These are phyloP conservation scores for Salvelinus sp. DNA, from an alignment of 2,113 vertebrate species.

Conservation along the genomic window DNA sequence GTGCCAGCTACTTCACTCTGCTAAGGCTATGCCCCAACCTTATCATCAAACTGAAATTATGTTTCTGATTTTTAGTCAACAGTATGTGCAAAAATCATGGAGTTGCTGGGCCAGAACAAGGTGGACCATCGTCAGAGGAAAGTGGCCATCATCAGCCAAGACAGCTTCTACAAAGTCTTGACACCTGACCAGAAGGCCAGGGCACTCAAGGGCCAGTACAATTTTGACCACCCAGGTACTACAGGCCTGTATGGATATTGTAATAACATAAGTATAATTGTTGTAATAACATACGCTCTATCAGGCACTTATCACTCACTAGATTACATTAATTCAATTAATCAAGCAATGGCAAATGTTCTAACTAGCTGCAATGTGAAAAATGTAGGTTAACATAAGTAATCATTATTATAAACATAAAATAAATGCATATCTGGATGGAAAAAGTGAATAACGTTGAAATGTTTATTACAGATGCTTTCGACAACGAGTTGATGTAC, in stretches of 20 bases:
- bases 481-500: slow-evolving; percentile 93
- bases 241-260: no score
- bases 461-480: slow-evolving; percentile 80
- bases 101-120: slow-evolving; percentile 94
- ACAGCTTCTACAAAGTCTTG: slow-evolving; percentile 92
- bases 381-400: no score
- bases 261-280: background rate
- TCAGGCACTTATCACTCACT: no score
- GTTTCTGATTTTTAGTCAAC: slow-evolving; percentile 80
- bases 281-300: background rate
- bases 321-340: no score
- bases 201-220: slow-evolving; percentile 93
- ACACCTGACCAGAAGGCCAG: slow-evolving; percentile 90
- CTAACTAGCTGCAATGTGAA: no score
- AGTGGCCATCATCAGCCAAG: slow-evolving; percentile 92
- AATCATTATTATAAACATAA: no score
- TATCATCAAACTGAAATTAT: no score
- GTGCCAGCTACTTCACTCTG: no score
- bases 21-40: no score
- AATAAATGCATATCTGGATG: no score
- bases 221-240: slow-evolving; percentile 93
- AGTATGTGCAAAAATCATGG: slow-evolving; percentile 98
- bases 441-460: background rate
- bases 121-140: slow-evolving; percentile 92
- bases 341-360: no score